Base-by-base conservation (phyloP, 2,113 vertebrate species). In the Macrotus californicus region DNA sequence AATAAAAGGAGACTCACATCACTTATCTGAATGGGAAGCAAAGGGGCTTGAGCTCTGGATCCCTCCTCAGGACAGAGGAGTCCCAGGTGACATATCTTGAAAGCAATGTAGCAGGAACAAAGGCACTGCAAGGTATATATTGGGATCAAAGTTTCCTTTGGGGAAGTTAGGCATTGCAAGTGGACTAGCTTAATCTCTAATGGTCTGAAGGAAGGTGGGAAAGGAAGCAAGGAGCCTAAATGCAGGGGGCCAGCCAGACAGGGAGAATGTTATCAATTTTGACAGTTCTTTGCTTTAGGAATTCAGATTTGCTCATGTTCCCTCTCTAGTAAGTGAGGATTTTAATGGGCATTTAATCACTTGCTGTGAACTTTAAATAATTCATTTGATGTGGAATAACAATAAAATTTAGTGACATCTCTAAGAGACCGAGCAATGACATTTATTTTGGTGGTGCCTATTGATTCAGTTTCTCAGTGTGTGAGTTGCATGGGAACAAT, bases 291-390 rank as follows among this genome's bases (percentile, higher is more conserved):
- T 85, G 52, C 5, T n/a, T 88, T 80, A 59, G 80, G 70, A 94
- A 61, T 56, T 26, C 21, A 80, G 14, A 2, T 50, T 85, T 67
- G 13, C 87, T 50, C 67, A 26, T 61, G 19, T 73, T 87, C 43
- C 14, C 31, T 93, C 5, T 10, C n/a, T 91, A 61, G 59, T 7
- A 73, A 85, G 46, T 70, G 29, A 91, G 43, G 56, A 87, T 59
- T 77, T 92, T 93, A 96, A 64, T 80, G 92, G 80, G 36, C 46
- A 34, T 94, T 96, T 87, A 84, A 80, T 73, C 86, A 52, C 73
- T 89, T 89, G 87, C 77, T 86, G 72, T 94, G 72, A 95, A 87
- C 70, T n/a, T 90, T 70, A 80, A 91, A 59, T 77, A 91, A 87
- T 48, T 73, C 48, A 86, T 89, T 94, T 89, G 56, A 70, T 31